Conservation (phyloP, 2,888 invertebrate genomes). For the Amphiduros pacificus region DNA sequence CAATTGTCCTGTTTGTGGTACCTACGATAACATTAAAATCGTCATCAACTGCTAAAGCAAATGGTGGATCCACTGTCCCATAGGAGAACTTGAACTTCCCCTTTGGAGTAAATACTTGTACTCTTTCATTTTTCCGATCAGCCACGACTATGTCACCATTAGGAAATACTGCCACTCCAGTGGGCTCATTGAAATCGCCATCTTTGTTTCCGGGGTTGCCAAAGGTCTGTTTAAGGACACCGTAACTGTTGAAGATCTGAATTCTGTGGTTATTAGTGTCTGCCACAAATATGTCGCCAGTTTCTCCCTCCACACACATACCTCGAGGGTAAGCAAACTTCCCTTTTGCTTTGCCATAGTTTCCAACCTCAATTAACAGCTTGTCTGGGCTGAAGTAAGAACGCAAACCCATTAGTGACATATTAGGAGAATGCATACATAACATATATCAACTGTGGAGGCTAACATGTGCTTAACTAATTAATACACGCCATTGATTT, state of each 20-base stretch:
- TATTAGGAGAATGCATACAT: not conserved
- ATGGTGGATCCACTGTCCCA: conserved; percentile 38
- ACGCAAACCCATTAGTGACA: not conserved
- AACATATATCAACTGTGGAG: too few relatives aligned
- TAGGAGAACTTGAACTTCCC: conserved; percentile 41
- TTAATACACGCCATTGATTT: too few relatives aligned
- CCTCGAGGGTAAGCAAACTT: conserved; percentile 51
- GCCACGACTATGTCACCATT: conserved; percentile 52
- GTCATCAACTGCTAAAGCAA: conserved; percentile 39
- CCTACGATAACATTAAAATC: conserved; percentile 43
- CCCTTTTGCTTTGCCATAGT: conserved; percentile 37
- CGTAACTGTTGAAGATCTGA: conserved; percentile 25
- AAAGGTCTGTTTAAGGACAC: conserved; percentile 27
- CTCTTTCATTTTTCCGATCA: conserved; percentile 47
- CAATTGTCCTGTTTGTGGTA: conserved; percentile 35
- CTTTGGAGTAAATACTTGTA: conserved; percentile 28
- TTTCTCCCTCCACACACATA: conserved; percentile 36
- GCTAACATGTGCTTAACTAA: too few relatives aligned
- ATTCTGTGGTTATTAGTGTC: conserved; percentile 53
- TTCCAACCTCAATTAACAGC: conserved; percentile 42
- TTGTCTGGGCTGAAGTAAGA: conserved; percentile 45
- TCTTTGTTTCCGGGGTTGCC: conserved; percentile 39
- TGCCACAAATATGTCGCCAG: conserved; percentile 46
- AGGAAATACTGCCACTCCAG: conserved; percentile 43
- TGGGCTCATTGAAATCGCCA: conserved; percentile 48